Evolutionary conservation across 1,140 invertebrate species (phyloP), one percentile per base, ranked within the genome.

Genomic region (Theocolax elegans): DNA sequence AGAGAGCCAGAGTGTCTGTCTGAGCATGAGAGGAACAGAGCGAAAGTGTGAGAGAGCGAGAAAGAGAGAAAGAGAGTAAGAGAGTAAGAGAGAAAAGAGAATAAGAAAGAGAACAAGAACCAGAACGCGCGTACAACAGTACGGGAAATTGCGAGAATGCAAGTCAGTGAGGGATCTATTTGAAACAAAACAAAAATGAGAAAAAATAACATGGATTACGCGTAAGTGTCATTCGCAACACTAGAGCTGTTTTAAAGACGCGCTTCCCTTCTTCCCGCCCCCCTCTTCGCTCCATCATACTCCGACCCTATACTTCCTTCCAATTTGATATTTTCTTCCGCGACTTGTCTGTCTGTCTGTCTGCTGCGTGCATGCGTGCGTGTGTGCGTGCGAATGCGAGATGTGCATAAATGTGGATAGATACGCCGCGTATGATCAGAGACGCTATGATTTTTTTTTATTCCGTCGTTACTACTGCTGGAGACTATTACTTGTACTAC

Each of bases 171-270:
- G n/a, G n/a, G n/a, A n/a, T n/a, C n/a, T n/a, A n/a, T n/a, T n/a
- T n/a, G n/a, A n/a, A n/a, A n/a, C n/a, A n/a, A n/a, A n/a, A n/a
- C n/a, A n/a, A n/a, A n/a, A n/a, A n/a, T n/a, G n/a, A n/a, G n/a
- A n/a, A n/a, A n/a, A n/a, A n/a, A n/a, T n/a, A n/a, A n/a, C n/a
- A n/a, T n/a, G n/a, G n/a, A 46, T 51, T 27, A 68, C 35, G 44
- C 60, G 31, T 42, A 68, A 60, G 66, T 68, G 66, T 68, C 66
- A 56, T 23, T 44, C 56, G 38, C 54, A 59, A 69, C 19, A 60
- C 35, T 69, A 63, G 58, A 69, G 67, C 67, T 69, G 67, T 69
- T 69, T 54, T 58, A 40, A 69, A 69, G 67, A 69, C 58, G 44
- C 67, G 58, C 58, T 69, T 53, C 48, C 58, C 58, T 44, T 44